phyloP scores from a whole-genome alignment of 2,797 vertebrate species.

The Dendrocincla fuliginosa region DNA sequence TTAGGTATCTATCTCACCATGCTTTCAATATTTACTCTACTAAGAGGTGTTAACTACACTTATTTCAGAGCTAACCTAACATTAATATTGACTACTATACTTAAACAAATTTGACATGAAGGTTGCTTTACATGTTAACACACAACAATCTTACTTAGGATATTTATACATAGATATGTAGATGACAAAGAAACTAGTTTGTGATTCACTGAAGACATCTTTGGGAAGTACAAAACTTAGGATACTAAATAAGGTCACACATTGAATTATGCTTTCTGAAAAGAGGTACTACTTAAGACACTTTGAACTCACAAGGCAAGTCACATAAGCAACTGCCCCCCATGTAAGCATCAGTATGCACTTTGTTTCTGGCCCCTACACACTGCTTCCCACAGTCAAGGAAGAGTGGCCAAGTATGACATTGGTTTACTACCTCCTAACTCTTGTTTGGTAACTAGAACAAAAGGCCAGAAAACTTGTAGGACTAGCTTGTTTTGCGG shows the following conservation, averaged over 20 bases:
- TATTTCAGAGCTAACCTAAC: neutral
- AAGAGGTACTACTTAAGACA: neutral
- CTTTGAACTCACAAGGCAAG: neutral
- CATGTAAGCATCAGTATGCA: neutral
- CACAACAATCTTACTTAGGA: neutral
- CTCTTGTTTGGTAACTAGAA: neutral
- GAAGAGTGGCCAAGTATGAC: neutral
- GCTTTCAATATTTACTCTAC: neutral
- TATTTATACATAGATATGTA: neutral
- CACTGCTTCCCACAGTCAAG: neutral
- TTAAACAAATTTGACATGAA: neutral
- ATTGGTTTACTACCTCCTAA: neutral
- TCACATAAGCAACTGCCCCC: fast-evolving
- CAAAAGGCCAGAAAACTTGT: neutral
- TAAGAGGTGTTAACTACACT: neutral
- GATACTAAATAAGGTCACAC: neutral
- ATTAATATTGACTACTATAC: neutral
- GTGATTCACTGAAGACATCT: neutral
- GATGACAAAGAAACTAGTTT: neutral
- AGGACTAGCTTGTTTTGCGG: neutral
- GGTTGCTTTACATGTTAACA: neutral
- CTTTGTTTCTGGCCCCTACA: neutral
- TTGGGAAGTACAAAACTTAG: neutral
- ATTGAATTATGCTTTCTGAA: neutral
- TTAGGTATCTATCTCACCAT: neutral